A percentile compares a stretch with the other conserved stretches of the same genome.
These are phyloP conservation scores for Neocrepidodera transversa DNA, from an alignment of 2,888 invertebrate genomes.

Conservation along the genomic window DNA sequence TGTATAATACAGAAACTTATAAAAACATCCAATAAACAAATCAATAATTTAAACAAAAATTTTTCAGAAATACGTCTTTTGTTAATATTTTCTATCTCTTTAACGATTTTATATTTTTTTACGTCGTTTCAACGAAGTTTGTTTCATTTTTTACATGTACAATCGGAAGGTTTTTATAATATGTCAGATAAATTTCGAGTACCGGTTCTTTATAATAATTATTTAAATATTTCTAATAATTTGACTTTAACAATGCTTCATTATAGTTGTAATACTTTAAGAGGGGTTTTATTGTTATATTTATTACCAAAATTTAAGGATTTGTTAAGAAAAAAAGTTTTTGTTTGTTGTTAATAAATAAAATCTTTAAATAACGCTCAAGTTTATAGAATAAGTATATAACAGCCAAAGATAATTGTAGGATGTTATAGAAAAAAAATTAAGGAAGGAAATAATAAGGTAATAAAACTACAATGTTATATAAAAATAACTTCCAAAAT, in stretches of 20 bases:
- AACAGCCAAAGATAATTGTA: no score
- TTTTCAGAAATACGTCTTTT: conserved; percentile 48
- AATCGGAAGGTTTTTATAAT: conserved; percentile 34
- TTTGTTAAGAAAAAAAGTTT: conserved; percentile 42
- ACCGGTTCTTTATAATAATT: conserved; percentile 51
- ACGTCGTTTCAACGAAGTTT: conserved; percentile 53
- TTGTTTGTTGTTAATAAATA: conserved; percentile 42
- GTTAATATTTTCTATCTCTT: conserved; percentile 49
- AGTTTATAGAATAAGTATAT: no score
- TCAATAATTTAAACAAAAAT: conserved; percentile 51
- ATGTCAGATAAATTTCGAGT: conserved; percentile 48
- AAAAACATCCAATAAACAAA: conserved; percentile 46
- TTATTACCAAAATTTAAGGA: conserved; percentile 48
- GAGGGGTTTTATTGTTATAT: conserved; percentile 46
- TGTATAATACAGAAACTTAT: conserved; percentile 49
- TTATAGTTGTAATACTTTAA: conserved; percentile 48
- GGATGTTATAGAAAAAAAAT: no score
- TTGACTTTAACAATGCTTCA: conserved; percentile 51
- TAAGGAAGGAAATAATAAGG: no score
- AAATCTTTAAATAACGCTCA: no score
- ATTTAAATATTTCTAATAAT: conserved; percentile 40
- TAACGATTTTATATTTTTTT: conserved; percentile 50
- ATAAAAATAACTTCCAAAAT: no score
- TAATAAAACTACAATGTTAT: no score
- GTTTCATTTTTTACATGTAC: conserved; percentile 49